These are phyloP conservation scores for Heterodera carotae DNA, from an alignment of 1,140 invertebrate species.

Conservation along the genomic window DNA sequence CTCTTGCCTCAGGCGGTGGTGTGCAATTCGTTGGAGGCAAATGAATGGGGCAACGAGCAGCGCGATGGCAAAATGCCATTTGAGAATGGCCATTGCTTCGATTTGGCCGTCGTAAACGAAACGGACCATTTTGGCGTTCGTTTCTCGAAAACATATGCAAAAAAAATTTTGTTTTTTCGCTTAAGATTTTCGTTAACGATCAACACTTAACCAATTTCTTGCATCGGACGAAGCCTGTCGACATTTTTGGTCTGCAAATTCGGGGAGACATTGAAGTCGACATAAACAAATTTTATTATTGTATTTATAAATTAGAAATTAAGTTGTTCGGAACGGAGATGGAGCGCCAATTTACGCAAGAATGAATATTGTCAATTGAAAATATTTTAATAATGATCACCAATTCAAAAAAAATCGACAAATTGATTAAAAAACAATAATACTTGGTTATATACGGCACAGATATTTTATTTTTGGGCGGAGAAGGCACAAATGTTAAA, in stretches of 20 bases:
- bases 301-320: constrained; percentile 8
- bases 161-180: constrained; percentile 32
- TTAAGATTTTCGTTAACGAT: constrained; percentile 62
- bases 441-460: no score
- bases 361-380: no score
- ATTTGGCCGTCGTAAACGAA: constrained; percentile 60
- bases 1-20: constrained; percentile 47
- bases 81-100: constrained; percentile 62
- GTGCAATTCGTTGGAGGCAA: constrained; percentile 56
- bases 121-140: constrained; percentile 56
- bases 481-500: no score
- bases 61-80: constrained; percentile 54
- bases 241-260: constrained; percentile 64
- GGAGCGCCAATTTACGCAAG: not conserved
- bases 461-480: no score
- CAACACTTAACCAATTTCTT: constrained; percentile 61
- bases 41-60: constrained; percentile 64
- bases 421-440: not conserved
- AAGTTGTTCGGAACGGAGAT: not conserved
- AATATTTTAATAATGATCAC: no score
- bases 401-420: no score
- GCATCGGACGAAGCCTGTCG: constrained; percentile 60
- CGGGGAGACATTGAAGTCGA: constrained; percentile 61
- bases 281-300: not conserved
- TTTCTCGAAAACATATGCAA: constrained; percentile 1